phyloP scores from a whole-genome alignment of 2,113 vertebrate genomes.

The Arizona elegans region DNA sequence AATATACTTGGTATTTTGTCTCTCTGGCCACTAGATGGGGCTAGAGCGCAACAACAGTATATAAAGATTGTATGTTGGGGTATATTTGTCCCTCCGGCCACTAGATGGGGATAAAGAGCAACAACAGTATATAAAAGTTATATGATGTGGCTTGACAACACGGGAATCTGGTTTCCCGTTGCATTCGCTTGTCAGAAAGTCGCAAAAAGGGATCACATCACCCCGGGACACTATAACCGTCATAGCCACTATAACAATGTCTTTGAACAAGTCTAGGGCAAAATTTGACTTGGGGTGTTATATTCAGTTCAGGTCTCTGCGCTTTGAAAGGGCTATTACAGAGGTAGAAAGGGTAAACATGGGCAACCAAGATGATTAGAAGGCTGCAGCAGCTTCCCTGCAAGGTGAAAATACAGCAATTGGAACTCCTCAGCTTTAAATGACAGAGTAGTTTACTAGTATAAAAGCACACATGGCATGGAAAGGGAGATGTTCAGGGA shows the following conservation, averaged over 20 bases:
- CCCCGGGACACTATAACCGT: too few species aligned
- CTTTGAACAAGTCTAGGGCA: too few species aligned
- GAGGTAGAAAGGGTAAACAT: not conserved
- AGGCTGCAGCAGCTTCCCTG: not conserved
- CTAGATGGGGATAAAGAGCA: too few species aligned
- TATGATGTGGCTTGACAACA: too few species aligned
- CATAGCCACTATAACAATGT: too few species aligned
- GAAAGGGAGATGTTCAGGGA: not conserved
- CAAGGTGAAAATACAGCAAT: not conserved
- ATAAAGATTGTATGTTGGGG: too few species aligned
- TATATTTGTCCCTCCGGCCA: too few species aligned
- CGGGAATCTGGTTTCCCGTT: too few species aligned
- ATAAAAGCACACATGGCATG: not conserved
- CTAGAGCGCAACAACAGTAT: too few species aligned
- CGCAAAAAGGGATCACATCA: not conserved
- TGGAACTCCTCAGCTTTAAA: not conserved
- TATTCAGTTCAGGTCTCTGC: not conserved
- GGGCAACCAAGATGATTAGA: not conserved
- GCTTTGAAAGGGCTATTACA: not conserved
- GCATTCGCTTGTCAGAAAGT: not conserved
- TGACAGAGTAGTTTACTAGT: not conserved
- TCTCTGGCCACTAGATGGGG: too few species aligned
- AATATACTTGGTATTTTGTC: too few species aligned
- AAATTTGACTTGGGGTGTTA: not conserved
- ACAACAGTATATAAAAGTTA: too few species aligned